These are phyloP conservation scores for Rhegmatorhina hoffmannsi DNA, from an alignment of 2,113 vertebrate genomes.

Conservation along the genomic window DNA sequence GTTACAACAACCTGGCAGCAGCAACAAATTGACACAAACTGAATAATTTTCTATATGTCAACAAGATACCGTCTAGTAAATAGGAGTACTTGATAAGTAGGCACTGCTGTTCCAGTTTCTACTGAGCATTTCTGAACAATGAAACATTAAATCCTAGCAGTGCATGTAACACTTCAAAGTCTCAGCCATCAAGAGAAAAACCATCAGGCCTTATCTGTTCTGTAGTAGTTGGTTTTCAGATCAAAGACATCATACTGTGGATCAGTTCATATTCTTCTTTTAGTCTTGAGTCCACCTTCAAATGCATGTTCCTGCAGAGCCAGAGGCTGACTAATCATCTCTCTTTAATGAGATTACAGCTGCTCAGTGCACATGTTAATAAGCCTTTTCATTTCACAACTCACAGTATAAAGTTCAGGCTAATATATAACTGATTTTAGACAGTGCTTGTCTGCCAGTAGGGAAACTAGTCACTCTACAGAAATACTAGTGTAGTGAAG, in stretches of 20 bases:
- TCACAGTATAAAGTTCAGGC: neutral
- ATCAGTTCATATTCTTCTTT: neutral
- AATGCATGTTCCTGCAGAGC: neutral
- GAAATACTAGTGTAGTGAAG: neutral
- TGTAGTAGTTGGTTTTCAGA: neutral
- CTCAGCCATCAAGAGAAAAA: neutral
- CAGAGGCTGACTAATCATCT: neutral
- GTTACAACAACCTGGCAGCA: neutral
- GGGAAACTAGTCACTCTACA: neutral
- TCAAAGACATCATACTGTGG: neutral
- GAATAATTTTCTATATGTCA: neutral
- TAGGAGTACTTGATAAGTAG: neutral
- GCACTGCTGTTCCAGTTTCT: neutral
- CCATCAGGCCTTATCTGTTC: neutral
- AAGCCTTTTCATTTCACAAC: constrained; percentile 13
- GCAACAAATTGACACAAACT: neutral
- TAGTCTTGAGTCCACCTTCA: neutral
- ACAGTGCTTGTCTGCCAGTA: neutral
- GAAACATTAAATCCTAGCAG: neutral
- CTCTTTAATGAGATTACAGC: neutral
- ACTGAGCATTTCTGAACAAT: neutral
- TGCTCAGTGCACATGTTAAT: neutral
- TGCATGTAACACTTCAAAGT: neutral
- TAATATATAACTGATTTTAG: neutral
- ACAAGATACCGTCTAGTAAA: neutral